Conservation (phyloP, 2,888 invertebrate species). For the Dromius quadrimaculatus region DNA sequence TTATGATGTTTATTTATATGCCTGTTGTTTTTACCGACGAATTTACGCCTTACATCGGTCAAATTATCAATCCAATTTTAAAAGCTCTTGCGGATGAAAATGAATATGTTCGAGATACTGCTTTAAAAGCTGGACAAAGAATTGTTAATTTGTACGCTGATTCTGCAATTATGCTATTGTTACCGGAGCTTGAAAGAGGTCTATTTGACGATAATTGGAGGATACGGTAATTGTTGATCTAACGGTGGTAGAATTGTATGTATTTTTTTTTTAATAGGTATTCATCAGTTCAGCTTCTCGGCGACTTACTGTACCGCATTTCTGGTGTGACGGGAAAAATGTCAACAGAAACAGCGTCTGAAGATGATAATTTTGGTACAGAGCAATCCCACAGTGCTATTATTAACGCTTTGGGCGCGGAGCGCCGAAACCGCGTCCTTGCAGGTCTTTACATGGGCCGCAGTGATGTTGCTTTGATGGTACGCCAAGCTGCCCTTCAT, state of each 20-base stretch:
- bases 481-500: conserved; percentile 96
- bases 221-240: conserved; percentile 78
- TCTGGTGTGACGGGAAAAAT: conserved; percentile 99
- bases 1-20: conserved; percentile 99
- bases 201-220: conserved; percentile 99
- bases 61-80: conserved; percentile 96
- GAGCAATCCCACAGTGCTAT: conserved; percentile 95
- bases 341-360: conserved; percentile 97
- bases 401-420: conserved; percentile 87
- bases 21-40: conserved; percentile 96
- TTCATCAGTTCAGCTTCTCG: conserved; percentile 93
- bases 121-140: conserved; percentile 94
- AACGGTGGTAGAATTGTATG: neutral
- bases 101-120: conserved; percentile 98
- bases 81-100: conserved; percentile 99
- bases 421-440: conserved; percentile 90
- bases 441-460: conserved; percentile 97
- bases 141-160: conserved; percentile 97
- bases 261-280: conserved; percentile 58
- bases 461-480: conserved; percentile 96
- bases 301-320: conserved; percentile 94
- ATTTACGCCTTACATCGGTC: conserved; percentile 90
- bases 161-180: conserved; percentile 89
- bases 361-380: conserved; percentile 99
- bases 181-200: conserved; percentile 94